Evolutionary conservation across 2,888 invertebrate species (phyloP), one percentile per base, ranked within the genome.

Genomic region (Drosophila hamatofila): DNA sequence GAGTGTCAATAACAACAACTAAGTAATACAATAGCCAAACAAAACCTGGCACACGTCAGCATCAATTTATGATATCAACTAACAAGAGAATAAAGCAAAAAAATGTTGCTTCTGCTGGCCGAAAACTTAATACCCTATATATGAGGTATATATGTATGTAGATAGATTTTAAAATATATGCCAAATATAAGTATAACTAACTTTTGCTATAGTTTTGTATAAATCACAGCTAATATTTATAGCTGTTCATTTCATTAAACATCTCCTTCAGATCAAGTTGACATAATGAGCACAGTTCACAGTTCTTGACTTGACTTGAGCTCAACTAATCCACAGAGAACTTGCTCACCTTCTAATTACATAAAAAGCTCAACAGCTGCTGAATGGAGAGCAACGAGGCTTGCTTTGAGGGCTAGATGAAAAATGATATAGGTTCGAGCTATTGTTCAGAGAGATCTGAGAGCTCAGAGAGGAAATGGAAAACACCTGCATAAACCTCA

Each of bases 61-160:
- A 69, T 56, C 62, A 81, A 72, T 78, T 82, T 78, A 72, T 80
- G 75, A 77, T 78, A 77, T 87, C 80, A 87, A 78, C 75, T 72
- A 73, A 67, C 35, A 56, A 56, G 69, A 64, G 49, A 21, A 52
- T 27, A 35, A 56, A 39, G 23, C 51, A 55, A 23, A 23, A 11
- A 16, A 41, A 55, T 21, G 27, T 21, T 3, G n/a, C 9, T 12
- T 37, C 18, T 18, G 3, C 25, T 33, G 14, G 21, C 2, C 18
- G 25, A 54, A 25, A 18, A 1, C 5, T 1, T 9, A 41, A 55
- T 64, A 27, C 54, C 7, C 66, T 39, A 4, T 14, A 33, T 7
- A 33, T 14, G 27, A 27, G 16, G 7, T 30, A 3, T 33, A 33
- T 18, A 12, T 18, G 35, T 35, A 16, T 35, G 4, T 35, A 3